phyloP scores from a whole-genome alignment of 2,888 invertebrate genomes.

The Muscina levida region DNA sequence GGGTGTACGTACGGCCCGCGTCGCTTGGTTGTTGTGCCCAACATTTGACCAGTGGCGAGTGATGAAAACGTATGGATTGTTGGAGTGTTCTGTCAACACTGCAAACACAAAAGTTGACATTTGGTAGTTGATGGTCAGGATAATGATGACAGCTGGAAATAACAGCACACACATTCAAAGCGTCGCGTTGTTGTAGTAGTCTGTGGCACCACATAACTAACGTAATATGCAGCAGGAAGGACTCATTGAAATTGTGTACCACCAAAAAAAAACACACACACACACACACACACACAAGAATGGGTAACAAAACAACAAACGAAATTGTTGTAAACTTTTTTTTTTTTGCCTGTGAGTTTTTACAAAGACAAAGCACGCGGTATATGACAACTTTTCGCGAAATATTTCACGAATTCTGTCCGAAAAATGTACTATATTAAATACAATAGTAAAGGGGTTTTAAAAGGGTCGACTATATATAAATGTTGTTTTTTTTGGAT shows the following conservation, averaged over 20 bases:
- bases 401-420: constrained; percentile 58
- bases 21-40: not conserved
- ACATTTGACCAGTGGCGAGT: constrained; percentile 21
- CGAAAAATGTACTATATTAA: constrained; percentile 26
- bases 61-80: constrained; percentile 66
- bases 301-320: too few species aligned
- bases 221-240: constrained; percentile 39
- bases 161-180: constrained; percentile 5
- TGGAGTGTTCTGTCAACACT: constrained; percentile 76
- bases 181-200: not conserved
- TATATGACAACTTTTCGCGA: constrained; percentile 59
- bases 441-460: not conserved
- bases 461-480: too few species aligned
- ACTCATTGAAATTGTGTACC: constrained; percentile 16
- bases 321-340: not conserved
- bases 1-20: not conserved
- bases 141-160: constrained; percentile 76
- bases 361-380: constrained; percentile 56
- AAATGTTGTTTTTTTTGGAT: too few species aligned
- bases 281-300: too few species aligned
- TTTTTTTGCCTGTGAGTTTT: constrained; percentile 25
- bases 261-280: constrained; percentile 39
- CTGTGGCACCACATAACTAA: not conserved
- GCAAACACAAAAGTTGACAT: constrained; percentile 71
- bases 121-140: constrained; percentile 76